Evolutionary conservation across 2,888 invertebrate species (phyloP).

Genomic region (Cyrtodaria siliqua): DNA sequence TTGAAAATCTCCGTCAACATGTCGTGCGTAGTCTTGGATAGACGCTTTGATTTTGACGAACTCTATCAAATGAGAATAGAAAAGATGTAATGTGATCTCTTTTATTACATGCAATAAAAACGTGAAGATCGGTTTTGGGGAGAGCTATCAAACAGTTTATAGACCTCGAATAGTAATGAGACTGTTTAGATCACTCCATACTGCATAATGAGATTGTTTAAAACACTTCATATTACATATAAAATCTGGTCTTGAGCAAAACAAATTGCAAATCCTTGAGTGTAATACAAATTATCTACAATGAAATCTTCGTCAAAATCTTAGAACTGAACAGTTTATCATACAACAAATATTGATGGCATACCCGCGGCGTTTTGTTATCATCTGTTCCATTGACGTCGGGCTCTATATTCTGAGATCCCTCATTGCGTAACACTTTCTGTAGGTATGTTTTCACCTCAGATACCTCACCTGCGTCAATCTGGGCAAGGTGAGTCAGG

Average conservation of each 20-base stretch:
- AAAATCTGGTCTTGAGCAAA: no score
- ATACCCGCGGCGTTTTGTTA: conserved; percentile 66
- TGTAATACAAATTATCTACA: no score
- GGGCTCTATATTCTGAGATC: conserved; percentile 24
- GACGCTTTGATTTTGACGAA: conserved; percentile 82
- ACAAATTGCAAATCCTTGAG: no score
- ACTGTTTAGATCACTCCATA: no score
- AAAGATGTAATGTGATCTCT: neutral
- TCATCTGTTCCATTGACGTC: conserved; percentile 60
- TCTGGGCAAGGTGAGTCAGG: conserved; percentile 89
- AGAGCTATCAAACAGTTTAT: no score
- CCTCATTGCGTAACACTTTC: conserved; percentile 85
- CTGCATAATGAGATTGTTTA: no score
- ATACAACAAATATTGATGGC: no score
- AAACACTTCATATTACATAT: no score
- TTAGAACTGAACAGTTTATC: no score
- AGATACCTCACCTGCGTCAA: conserved; percentile 90
- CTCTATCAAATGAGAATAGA: conserved; percentile 11
- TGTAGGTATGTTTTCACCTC: conserved; percentile 95
- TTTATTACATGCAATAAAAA: neutral
- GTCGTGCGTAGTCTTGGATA: conserved; percentile 94
- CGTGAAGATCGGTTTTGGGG: no score
- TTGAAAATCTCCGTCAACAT: conserved; percentile 95
- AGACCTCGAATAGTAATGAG: no score
- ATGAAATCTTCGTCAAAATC: no score